These are phyloP conservation scores for Psammodynastes pulverulentus DNA, from an alignment of 2,113 vertebrate genomes.

Conservation along the genomic window DNA sequence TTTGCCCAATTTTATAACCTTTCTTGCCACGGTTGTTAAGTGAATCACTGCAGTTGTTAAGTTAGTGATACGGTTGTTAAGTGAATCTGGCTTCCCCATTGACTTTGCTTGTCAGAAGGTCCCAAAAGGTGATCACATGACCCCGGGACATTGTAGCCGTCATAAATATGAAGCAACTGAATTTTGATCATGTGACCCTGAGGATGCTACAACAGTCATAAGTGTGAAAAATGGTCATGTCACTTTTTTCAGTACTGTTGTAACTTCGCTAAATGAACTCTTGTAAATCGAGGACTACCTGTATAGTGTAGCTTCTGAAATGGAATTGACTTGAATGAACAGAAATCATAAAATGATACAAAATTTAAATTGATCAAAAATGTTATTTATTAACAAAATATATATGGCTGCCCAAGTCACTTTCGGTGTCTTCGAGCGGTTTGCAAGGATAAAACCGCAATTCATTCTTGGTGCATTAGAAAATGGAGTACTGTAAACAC, in stretches of 20 bases:
- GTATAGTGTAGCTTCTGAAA: neutral
- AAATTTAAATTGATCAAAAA: constrained; percentile 33
- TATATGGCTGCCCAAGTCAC: too few relatives aligned
- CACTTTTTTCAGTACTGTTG: neutral
- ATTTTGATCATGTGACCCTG: too few relatives aligned
- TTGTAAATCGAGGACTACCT: neutral
- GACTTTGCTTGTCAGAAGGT: too few relatives aligned
- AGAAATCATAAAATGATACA: constrained; percentile 1
- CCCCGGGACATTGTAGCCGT: too few relatives aligned
- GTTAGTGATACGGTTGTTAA: neutral
- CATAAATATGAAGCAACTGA: too few relatives aligned
- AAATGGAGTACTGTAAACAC: neutral
- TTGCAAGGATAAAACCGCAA: neutral
- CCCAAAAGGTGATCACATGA: too few relatives aligned
- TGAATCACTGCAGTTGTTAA: too few relatives aligned
- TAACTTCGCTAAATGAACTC: neutral
- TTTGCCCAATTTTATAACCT: too few relatives aligned
- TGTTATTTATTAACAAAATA: neutral
- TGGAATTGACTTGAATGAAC: neutral
- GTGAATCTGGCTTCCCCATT: neutral
- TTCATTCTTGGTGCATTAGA: constrained; percentile 18
- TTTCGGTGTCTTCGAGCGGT: neutral
- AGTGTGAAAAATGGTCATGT: too few relatives aligned
- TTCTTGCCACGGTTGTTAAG: too few relatives aligned
- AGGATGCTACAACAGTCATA: too few relatives aligned